phyloP scores from a whole-genome alignment of 2,888 invertebrate species.

The Liodrosophila aerea region DNA sequence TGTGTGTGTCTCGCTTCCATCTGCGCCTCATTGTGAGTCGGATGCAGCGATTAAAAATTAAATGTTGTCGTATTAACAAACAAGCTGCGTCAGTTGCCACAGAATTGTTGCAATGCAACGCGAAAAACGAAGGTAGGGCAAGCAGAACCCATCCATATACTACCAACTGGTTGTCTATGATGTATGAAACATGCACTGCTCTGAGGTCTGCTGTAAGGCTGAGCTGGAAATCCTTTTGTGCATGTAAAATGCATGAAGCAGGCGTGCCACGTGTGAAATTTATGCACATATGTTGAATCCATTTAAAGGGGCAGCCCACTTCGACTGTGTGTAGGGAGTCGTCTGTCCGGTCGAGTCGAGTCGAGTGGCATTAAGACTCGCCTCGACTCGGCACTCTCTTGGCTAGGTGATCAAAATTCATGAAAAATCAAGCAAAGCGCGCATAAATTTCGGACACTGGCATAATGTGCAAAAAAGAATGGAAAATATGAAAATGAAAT shows the following conservation, averaged over 20 bases:
- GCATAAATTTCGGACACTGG: constrained; percentile 35
- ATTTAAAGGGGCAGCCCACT: constrained; percentile 39
- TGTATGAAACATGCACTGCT: not conserved
- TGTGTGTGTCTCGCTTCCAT: too few relatives aligned
- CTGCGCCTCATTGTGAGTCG: constrained; percentile 46
- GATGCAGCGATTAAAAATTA: constrained; percentile 74
- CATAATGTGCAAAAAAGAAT: constrained; percentile 33
- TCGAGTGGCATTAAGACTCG: constrained; percentile 1
- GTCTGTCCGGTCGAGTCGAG: constrained; percentile 1
- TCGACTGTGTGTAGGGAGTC: not conserved
- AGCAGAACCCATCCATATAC: too few relatives aligned
- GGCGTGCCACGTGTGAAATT: constrained; percentile 72
- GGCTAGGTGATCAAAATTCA: constrained; percentile 58
- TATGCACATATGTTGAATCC: constrained; percentile 75
- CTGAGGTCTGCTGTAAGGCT: constrained; percentile 20
- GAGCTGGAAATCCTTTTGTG: constrained; percentile 61
- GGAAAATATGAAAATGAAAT: constrained; percentile 59
- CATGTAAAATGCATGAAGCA: constrained; percentile 68
- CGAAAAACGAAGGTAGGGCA: not conserved
- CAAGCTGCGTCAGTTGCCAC: constrained; percentile 50
- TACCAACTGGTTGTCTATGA: too few relatives aligned
- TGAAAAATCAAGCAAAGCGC: constrained; percentile 53
- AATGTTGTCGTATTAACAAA: constrained; percentile 75
- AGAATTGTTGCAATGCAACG: constrained; percentile 21
- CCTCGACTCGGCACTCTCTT: constrained; percentile 7